Evolutionary conservation across 53 echinoderm and acorn worm species (phyloP), one percentile per base, ranked within the genome.

Genomic region (Paelopatides confundens): DNA sequence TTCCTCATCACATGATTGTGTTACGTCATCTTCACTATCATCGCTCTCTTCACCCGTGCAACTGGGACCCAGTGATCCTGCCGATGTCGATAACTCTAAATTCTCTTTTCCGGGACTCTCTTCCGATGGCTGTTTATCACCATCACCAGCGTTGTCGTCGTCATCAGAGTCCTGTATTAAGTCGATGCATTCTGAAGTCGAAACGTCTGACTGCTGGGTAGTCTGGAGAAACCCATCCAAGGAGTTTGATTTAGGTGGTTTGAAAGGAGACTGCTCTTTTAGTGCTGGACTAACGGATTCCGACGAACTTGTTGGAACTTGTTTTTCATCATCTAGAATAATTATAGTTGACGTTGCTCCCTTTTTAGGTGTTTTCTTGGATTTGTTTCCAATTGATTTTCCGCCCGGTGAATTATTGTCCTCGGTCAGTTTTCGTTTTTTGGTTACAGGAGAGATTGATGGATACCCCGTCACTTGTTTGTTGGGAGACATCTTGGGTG

Each of bases 241-340:
- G n/a, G 89, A 86, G 79, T 52, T 79, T 2, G 79, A 79, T 31
- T 79, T 79, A 1, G 79, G 79, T 4, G 74, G 74, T 46, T 74
- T 74, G 67, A 86, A 86, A 33, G 76, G 11, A 8, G 70, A 62
- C 74, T 58, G 64, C 2, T 11, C 63, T 52, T 47, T 85, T 34
- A 63, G 87, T 43, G 77, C 32, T 9, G 32, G 32, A 13, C 65
- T 31, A 7, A 77, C 87, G 4, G 65, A 51, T 10, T 91, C 97
- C 63, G 93, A 95, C 0, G 95, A 97, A 71, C 97, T 97, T 0
- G 95, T 94, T 1, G 88, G 93, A n/a, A 97, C 93, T 79, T 95
- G 93, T 18, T 85, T 67, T 35, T 96, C 96, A 1, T 88, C 71
- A 10, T 89, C 88, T 11, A 87, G 62, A 5, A 81, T 52, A 36